These are phyloP conservation scores for Oreochromis spilurus DNA, from an alignment of 2,113 vertebrate genomes.

Conservation along the genomic window DNA sequence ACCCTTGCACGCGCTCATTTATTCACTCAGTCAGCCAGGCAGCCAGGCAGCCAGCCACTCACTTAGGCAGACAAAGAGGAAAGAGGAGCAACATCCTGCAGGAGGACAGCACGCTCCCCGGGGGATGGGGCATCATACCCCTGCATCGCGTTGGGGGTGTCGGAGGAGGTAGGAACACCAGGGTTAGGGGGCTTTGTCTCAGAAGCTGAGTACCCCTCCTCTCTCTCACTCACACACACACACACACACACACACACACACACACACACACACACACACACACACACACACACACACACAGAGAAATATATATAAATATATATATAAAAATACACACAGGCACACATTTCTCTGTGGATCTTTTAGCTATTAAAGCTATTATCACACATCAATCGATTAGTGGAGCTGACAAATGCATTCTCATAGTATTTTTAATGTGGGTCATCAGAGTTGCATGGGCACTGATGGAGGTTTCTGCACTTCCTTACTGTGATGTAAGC, in stretches of 20 bases:
- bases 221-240: neutral
- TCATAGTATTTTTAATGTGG: conserved; percentile 26
- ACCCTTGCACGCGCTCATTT: conserved; percentile 37
- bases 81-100: conserved; percentile 71
- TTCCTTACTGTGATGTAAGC: conserved; percentile 27
- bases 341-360: neutral
- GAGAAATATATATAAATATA: neutral
- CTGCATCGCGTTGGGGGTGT: conserved; percentile 72
- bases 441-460: conserved; percentile 3
- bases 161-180: conserved; percentile 71
- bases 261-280: neutral
- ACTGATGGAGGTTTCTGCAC: conserved; percentile 39
- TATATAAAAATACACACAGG: neutral
- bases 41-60: conserved; percentile 32
- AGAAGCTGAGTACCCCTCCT: conserved; percentile 22
- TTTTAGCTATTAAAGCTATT: conserved; percentile 17
- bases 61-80: conserved; percentile 73
- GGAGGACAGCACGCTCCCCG: conserved; percentile 63
- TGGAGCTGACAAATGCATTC: neutral
- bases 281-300: neutral
- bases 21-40: conserved; percentile 27
- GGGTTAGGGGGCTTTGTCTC: conserved; percentile 72
- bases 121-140: conserved; percentile 79
- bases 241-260: neutral
- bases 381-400: conserved; percentile 11